Evolutionary conservation across 2,888 invertebrate species (phyloP).

Genomic region (Phaonia tiefii): DNA sequence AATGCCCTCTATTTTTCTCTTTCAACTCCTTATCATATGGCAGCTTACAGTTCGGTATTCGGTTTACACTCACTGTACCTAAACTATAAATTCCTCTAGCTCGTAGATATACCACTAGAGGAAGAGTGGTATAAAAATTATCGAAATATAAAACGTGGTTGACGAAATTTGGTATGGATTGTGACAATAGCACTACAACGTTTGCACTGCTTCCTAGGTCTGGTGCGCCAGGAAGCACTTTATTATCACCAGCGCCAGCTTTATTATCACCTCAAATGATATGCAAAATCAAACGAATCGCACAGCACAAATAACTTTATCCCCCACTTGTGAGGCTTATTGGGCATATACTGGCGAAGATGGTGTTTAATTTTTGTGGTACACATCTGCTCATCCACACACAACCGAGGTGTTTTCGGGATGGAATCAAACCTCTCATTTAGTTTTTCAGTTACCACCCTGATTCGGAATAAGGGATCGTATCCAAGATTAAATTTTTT

Average conservation of each 20-base stretch:
- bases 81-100: no score
- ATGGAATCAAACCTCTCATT: background rate
- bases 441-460: background rate
- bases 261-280: background rate
- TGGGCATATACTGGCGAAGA: background rate
- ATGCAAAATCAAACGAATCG: background rate
- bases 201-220: background rate
- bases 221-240: background rate
- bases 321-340: conserved; percentile 7
- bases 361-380: background rate
- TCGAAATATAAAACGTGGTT: background rate
- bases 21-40: no score
- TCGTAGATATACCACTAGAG: background rate
- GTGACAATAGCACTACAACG: background rate
- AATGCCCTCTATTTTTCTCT: no score
- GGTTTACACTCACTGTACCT: background rate
- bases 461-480: no score
- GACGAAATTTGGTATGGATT: background rate
- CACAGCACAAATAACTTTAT: conserved; percentile 5
- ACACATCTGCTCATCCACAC: background rate
- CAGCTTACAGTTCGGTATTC: no score
- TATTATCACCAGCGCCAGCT: conserved; percentile 1
- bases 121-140: background rate
- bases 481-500: no score
- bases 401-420: conserved; percentile 1